phyloP scores from a whole-genome alignment of 2,113 vertebrate genomes.

The Vidua chalybeata region DNA sequence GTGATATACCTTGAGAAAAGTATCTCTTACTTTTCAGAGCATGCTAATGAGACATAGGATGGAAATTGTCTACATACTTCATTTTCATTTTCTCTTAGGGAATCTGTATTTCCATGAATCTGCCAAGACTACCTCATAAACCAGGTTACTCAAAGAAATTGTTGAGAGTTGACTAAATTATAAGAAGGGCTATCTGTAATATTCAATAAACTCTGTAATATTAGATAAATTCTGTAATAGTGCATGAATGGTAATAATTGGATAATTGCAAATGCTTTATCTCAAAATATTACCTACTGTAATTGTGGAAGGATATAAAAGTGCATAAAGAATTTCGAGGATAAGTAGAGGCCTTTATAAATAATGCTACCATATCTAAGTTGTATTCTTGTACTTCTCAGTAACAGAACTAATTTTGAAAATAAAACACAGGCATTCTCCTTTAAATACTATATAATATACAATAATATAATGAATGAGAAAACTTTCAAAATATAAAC shows the following conservation, averaged over 20 bases:
- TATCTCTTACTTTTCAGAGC: neutral
- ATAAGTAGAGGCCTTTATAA: neutral
- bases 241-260: neutral
- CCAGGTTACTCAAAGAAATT: neutral
- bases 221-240: neutral
- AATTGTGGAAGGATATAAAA: neutral
- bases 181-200: neutral
- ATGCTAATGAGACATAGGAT: neutral
- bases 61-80: neutral
- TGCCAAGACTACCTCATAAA: neutral
- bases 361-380: neutral
- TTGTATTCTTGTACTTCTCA: neutral
- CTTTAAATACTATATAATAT: neutral
- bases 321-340: neutral
- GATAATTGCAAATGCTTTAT: neutral
- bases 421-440: neutral
- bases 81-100: neutral
- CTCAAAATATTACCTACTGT: neutral
- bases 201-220: neutral
- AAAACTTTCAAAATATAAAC: neutral
- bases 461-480: neutral
- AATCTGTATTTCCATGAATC: neutral
- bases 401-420: neutral
- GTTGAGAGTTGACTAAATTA: neutral
- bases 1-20: neutral